phyloP scores from a whole-genome alignment of 2,797 vertebrate species.

The Mus caroli region DNA sequence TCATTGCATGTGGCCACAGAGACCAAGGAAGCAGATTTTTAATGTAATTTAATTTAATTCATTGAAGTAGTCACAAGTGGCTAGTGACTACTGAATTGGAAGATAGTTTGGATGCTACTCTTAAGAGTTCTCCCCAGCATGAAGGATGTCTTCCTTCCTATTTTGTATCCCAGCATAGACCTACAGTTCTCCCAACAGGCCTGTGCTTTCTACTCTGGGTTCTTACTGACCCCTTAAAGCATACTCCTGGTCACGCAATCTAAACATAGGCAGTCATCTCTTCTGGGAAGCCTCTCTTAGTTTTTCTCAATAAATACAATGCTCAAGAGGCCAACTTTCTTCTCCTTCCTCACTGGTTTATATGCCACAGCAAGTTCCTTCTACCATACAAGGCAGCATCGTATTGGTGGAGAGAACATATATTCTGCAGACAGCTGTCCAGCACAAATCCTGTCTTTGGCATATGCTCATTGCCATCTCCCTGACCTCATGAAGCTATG shows the following conservation, averaged over 20 bases:
- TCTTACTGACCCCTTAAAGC: background rate
- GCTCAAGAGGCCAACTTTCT: too few relatives aligned
- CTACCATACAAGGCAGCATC: background rate
- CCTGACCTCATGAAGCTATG: background rate
- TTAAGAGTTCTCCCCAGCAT: background rate
- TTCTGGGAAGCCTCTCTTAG: background rate
- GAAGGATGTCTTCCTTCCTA: background rate
- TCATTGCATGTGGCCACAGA: background rate
- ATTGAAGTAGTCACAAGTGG: background rate
- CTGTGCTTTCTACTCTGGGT: background rate
- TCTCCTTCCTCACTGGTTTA: background rate
- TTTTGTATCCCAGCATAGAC: background rate
- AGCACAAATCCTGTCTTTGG: background rate
- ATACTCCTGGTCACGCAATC: background rate
- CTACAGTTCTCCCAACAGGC: background rate
- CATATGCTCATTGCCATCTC: background rate
- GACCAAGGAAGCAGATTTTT: background rate
- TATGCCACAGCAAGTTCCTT: background rate
- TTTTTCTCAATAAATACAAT: background rate
- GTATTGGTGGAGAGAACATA: rapidly evolving
- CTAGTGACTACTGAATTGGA: background rate
- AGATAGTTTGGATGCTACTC: background rate
- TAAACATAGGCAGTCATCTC: background rate
- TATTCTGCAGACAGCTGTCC: background rate
- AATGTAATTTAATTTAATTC: constrained; percentile 13